Evolutionary conservation across 2,113 vertebrate genomes (phyloP).

Genomic region (Natator depressus): DNA sequence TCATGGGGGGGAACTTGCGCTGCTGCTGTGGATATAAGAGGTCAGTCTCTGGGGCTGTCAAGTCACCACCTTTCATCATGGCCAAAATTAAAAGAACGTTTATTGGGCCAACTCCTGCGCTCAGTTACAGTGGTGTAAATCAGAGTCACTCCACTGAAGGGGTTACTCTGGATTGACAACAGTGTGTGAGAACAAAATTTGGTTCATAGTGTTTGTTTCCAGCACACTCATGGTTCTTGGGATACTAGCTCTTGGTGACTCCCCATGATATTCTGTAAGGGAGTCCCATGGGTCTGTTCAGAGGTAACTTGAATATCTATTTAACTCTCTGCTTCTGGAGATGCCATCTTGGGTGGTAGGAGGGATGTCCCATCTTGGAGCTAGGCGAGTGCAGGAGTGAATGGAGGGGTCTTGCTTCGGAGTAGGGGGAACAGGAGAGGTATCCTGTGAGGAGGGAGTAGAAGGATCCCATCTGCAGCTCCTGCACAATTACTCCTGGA

Average conservation of each 20-base stretch:
- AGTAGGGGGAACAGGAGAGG: background rate
- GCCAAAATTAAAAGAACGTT: background rate
- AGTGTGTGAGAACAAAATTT: background rate
- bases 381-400: background rate
- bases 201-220: background rate
- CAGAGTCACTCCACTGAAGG: background rate
- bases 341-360: background rate
- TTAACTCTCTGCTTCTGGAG: background rate
- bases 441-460: background rate
- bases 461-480: background rate
- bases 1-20: accelerated
- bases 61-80: background rate
- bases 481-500: background rate
- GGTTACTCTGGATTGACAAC: background rate
- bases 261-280: background rate
- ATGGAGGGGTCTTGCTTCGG: background rate
- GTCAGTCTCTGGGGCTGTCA: background rate
- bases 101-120: background rate
- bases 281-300: background rate
- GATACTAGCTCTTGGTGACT: background rate
- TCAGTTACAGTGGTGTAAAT: background rate
- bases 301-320: background rate
- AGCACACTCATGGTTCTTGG: background rate
- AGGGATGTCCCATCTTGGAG: background rate
- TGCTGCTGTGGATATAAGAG: background rate